Conservation (phyloP, 2,888 invertebrate genomes). For the Teinopalpus imperialis region DNA sequence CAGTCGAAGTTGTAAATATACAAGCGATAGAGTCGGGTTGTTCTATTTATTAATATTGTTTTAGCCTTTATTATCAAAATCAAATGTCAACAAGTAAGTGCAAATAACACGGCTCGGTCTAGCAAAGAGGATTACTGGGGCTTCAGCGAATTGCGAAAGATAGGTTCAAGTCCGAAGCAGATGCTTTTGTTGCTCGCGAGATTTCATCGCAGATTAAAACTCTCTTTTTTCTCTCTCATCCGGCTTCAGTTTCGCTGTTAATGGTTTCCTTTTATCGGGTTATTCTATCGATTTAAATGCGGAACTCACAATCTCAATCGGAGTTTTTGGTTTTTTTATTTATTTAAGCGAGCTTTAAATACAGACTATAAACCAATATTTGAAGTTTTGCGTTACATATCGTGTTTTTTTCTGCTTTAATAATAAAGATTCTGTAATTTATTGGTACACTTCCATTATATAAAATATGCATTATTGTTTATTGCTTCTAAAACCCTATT, state of each 20-base stretch:
- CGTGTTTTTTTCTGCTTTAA: no score
- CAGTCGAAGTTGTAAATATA: no score
- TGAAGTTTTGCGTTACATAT: no score
- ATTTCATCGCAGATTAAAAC: slow-evolving; percentile 51
- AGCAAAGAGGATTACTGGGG: slow-evolving; percentile 38
- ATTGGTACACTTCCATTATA: no score
- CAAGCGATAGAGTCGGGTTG: no score
- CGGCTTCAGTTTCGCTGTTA: slow-evolving; percentile 36
- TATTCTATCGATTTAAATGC: slow-evolving; percentile 27
- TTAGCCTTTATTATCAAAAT: slow-evolving; percentile 2
- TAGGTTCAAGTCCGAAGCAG: slow-evolving; percentile 40
- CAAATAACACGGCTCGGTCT: slow-evolving; percentile 34
- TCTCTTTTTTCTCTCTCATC: slow-evolving; percentile 37
- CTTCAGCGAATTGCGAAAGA: slow-evolving; percentile 32
- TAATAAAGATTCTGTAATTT: no score
- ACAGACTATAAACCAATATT: slow-evolving; percentile 5
- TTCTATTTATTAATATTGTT: background rate
- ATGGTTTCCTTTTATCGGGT: slow-evolving; percentile 37
- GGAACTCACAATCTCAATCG: slow-evolving; percentile 15
- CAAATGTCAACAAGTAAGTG: slow-evolving; percentile 28
- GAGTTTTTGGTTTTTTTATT: slow-evolving; percentile 5
- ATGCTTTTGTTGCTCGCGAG: slow-evolving; percentile 53
- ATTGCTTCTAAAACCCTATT: no score
- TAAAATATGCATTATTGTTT: no score
- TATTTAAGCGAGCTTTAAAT: slow-evolving; percentile 7